Base-by-base conservation (phyloP, 2,888 invertebrate genomes). In the Drosophila basisetae region DNA sequence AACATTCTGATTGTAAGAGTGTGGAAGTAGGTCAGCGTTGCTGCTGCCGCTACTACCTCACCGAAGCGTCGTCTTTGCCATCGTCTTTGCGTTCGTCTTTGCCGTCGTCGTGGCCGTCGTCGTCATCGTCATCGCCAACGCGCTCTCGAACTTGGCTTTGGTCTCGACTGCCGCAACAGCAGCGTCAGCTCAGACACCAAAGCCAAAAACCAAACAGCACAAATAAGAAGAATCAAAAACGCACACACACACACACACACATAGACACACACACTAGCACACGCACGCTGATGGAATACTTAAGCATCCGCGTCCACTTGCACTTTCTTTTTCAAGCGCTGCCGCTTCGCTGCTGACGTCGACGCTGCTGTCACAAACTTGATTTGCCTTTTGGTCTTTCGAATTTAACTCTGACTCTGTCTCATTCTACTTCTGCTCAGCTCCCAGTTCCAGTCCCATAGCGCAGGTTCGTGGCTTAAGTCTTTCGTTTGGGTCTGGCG, bases 241-340 rank as follows among this genome's bases (percentile, higher is more conserved):
- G 64, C 61, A 43, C 68, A 62, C 52, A 66, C 60, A 67, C 37
- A 49, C 25, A 54, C 47, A 41, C 2, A 30, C 10, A 56, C 58
- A 68, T 50, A 59, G 10, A 2, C 31, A 33, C 60, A 59, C 52
- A 30, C 49, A 25, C 31, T 25, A 30, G 55, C 58, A 39, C 54
- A 55, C 68, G 54, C 47, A 73, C 73, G 79, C 87, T 82, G 85
- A 67, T 81, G 89, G 92, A 92, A 92, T 92, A 92, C 83, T 91
- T 86, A 92, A 92, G 90, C 91, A 92, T 92, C 92, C 91, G 92
- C 84, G 82, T 91, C 92, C 92, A 92, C 92, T 92, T 92, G 92
- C 92, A 92, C 92, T 92, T 92, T 92, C 92, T 92, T 92, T 92
- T 92, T 92, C 87, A 73, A 77, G 78, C 90, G 78, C 78, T 67